These are phyloP conservation scores for Aphis gossypii DNA, from an alignment of 1,140 invertebrate species.

Conservation along the genomic window DNA sequence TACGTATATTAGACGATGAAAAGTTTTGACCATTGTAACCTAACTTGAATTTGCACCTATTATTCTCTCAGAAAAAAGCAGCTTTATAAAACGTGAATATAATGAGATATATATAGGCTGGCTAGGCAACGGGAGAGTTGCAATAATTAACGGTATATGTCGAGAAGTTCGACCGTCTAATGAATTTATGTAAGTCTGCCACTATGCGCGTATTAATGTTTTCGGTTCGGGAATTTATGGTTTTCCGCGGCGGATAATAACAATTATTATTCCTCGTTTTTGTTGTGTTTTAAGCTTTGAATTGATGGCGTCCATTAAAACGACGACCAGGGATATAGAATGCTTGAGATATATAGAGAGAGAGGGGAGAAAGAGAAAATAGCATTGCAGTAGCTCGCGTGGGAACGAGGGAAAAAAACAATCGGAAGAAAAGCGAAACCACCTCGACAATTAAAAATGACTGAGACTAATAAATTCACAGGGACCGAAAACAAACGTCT, in stretches of 20 bases:
- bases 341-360: neutral
- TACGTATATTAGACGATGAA: neutral
- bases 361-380: neutral
- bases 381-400: neutral
- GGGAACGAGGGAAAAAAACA: conserved; percentile 18
- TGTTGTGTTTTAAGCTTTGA: conserved; percentile 54
- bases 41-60: neutral
- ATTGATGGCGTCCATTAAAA: conserved; percentile 49
- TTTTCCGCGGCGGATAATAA: conserved; percentile 52
- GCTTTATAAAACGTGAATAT: neutral
- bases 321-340: neutral
- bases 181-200: conserved; percentile 53
- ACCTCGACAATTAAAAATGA: conserved; percentile 54
- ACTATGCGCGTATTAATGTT: conserved; percentile 11
- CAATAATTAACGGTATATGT: conserved; percentile 46
- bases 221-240: conserved; percentile 52
- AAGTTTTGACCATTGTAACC: neutral
- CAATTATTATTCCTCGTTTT: conserved; percentile 52
- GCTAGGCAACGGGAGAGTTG: neutral
- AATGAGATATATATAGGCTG: neutral
- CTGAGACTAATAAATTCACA: conserved; percentile 41
- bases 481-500: conserved; percentile 3
- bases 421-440: conserved; percentile 50
- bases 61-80: neutral
- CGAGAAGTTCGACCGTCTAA: conserved; percentile 52